Evolutionary conservation across 92 coral and sea anemone species (phyloP), one percentile per base, ranked within the genome.

Genomic region (Porites cylindrica): DNA sequence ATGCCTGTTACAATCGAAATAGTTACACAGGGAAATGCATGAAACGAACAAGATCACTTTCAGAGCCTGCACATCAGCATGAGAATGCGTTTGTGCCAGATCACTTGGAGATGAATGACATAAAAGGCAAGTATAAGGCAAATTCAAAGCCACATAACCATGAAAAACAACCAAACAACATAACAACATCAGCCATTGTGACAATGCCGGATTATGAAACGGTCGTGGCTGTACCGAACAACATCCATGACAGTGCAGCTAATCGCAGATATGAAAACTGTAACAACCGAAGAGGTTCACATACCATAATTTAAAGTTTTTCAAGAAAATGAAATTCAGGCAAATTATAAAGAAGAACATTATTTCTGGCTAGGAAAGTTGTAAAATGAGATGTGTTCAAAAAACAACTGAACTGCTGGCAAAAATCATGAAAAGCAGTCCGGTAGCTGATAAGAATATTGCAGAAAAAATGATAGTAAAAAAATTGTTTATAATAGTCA

Each of bases 161-260:
- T 38, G 76, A 82, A 79, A 86, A 88, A 76, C 89, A 89, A 21
- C 90, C 94, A 8, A 95, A 93, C 65, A 95, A 95, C 52, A 83
- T 93, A 23, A 95, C 98, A 58, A 93, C 96, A 3, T 95, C 98
- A 7, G 98, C 98, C 6, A 94, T 95, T 65, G 98, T 95, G 13
- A 95, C 98, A 60, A 83, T 95, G 91, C 98, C 98, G 51, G 96
- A 95, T 79, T 95, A 85, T 76, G 98, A 95, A 85, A 95, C 98
- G 17, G 96, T 38, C 6, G 47, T 95, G 10, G 90, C 96, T 8
- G 94, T 95, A n/a, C 96, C 98, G 18, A 95, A 95, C 81, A 95
- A 91, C 66, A 93, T 95, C 47, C 98, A 95, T 17, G 96, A 93
- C 4, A 78, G 91, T 6, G 66, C 84, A 9, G 74, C 82, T 60